phyloP scores from a whole-genome alignment of 1,140 invertebrate species.

The Caenorhabditis remanei region DNA sequence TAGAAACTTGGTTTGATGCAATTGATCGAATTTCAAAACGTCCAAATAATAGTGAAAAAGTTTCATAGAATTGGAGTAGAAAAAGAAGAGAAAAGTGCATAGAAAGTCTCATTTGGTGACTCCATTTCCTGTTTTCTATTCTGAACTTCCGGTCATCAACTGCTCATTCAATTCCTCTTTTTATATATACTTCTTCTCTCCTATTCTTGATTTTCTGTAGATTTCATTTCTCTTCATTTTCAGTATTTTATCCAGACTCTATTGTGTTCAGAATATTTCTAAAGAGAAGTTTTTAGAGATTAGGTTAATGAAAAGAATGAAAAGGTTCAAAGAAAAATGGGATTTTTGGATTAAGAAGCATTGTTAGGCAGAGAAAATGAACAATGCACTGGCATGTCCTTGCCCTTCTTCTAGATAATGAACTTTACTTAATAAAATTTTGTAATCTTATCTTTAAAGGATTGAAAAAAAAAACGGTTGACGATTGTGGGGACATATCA shows the following conservation, averaged over 20 bases:
- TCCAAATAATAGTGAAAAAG: not conserved
- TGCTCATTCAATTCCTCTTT: conserved; percentile 18
- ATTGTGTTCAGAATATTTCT: not conserved
- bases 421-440: too few relatives aligned
- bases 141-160: conserved; percentile 34
- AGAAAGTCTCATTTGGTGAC: not conserved
- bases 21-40: too few relatives aligned
- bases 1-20: too few relatives aligned
- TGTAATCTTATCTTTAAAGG: too few relatives aligned
- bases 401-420: too few relatives aligned
- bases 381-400: too few relatives aligned
- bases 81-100: not conserved
- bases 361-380: not conserved
- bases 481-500: too few relatives aligned
- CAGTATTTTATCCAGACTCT: not conserved
- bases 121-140: conserved; percentile 39
- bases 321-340: not conserved
- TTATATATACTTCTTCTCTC: not conserved
- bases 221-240: not conserved
- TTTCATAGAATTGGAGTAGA: not conserved
- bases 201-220: not conserved
- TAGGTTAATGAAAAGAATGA: not conserved
- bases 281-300: not conserved
- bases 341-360: not conserved
- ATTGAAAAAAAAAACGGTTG: too few relatives aligned